A percentile compares a stretch with the other conserved stretches of the same genome.
Conservation (phyloP, 2,888 invertebrate species). For the Chymomyza fuscimana region DNA sequence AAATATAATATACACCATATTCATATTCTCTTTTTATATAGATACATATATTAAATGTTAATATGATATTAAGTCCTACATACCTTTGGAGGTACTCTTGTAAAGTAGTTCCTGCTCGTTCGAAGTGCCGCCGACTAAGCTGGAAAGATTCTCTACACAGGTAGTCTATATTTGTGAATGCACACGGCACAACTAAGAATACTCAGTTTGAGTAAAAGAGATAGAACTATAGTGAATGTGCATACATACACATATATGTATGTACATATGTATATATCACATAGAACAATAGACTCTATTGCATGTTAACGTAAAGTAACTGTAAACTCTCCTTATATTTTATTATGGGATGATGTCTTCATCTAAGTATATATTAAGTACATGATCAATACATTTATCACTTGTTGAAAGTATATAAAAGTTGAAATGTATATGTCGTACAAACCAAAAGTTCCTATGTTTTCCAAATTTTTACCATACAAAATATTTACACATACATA, state of each 20-base stretch:
- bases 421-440: too few species aligned
- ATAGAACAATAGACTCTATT: constrained; percentile 5
- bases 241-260: background rate
- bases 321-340: background rate
- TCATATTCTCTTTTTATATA: constrained; percentile 2
- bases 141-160: constrained; percentile 80
- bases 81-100: constrained; percentile 69
- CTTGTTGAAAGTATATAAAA: too few species aligned
- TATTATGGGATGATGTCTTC: background rate
- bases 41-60: constrained; percentile 13
- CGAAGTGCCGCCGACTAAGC: constrained; percentile 84
- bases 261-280: background rate
- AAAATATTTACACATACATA: too few species aligned
- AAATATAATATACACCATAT: background rate
- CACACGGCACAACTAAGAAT: constrained; percentile 83
- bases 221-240: constrained; percentile 53
- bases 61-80: constrained; percentile 28
- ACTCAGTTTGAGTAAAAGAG: constrained; percentile 70
- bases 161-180: constrained; percentile 83
- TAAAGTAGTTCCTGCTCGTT: constrained; percentile 82
- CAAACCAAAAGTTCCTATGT: too few species aligned
- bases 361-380: too few species aligned
- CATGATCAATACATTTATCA: too few species aligned
- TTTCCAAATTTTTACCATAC: too few species aligned
- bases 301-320: background rate